These are phyloP conservation scores for Phortica magna DNA, from an alignment of 2,888 invertebrate genomes.

Conservation along the genomic window DNA sequence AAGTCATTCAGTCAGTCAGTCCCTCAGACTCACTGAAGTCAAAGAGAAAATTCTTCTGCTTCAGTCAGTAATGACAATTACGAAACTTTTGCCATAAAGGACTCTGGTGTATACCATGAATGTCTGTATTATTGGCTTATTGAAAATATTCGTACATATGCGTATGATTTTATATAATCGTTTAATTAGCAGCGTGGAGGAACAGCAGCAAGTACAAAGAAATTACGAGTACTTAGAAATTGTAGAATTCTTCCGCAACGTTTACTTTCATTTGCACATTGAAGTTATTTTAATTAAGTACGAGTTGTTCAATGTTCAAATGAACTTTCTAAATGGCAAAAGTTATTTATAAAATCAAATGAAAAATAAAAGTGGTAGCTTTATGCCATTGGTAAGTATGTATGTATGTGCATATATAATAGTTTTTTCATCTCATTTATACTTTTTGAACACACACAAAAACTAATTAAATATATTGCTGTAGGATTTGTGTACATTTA, in stretches of 20 bases:
- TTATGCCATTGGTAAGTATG: too few relatives aligned
- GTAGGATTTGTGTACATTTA: constrained; percentile 7
- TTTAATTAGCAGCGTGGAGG: not conserved
- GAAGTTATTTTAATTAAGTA: constrained; percentile 7
- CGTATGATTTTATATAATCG: not conserved
- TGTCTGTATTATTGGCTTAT: not conserved
- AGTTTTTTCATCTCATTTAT: constrained; percentile 2
- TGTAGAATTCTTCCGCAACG: not conserved
- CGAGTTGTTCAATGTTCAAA: not conserved
- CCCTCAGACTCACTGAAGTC: not conserved
- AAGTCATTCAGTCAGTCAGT: not conserved
- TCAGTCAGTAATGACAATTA: too few relatives aligned
- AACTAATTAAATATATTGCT: constrained; percentile 14
- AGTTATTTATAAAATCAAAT: not conserved
- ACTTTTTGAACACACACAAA: not conserved
- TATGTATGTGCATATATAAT: too few relatives aligned
- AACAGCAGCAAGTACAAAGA: not conserved
- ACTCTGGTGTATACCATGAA: not conserved
- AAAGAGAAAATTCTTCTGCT: not conserved
- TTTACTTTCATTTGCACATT: constrained; percentile 10
- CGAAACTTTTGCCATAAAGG: not conserved
- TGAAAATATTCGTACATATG: not conserved
- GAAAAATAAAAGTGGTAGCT: too few relatives aligned
- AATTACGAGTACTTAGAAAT: not conserved
- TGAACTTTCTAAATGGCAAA: not conserved